These are phyloP conservation scores for Megaleporinus macrocephalus DNA, from an alignment of 2,113 vertebrate genomes.

Conservation along the genomic window DNA sequence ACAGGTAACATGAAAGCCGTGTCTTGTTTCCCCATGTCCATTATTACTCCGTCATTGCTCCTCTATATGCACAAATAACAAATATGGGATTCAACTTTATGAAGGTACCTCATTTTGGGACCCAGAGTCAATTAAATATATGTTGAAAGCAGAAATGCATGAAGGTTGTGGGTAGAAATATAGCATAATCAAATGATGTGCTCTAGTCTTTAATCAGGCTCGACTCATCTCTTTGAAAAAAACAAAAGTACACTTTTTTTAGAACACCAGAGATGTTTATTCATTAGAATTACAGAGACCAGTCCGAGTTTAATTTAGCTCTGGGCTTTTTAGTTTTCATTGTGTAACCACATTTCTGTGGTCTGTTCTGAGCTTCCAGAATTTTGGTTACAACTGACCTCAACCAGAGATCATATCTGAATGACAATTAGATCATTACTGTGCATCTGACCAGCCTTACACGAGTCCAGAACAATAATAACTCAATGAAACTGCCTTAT, in stretches of 20 bases:
- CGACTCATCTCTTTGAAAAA: no score
- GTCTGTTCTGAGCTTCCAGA: not conserved
- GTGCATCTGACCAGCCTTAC: conserved; percentile 34
- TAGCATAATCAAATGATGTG: no score
- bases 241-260: no score
- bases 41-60: conserved; percentile 14
- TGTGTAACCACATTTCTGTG: conserved; percentile 5
- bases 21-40: not conserved
- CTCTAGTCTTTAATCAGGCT: not conserved
- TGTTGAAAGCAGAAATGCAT: not conserved
- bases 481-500: conserved; percentile 55
- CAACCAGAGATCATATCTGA: conserved; percentile 53
- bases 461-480: conserved; percentile 47
- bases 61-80: not conserved
- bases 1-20: no score
- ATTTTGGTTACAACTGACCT: conserved; percentile 55
- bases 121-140: not conserved
- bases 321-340: not conserved
- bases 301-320: not conserved
- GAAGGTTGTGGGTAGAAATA: not conserved
- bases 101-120: not conserved
- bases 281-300: no score
- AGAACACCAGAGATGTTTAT: no score
- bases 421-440: conserved; percentile 54
- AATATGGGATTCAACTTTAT: not conserved